Base-by-base conservation (phyloP, 2,113 vertebrate species). In the Regulus satrapa region DNA sequence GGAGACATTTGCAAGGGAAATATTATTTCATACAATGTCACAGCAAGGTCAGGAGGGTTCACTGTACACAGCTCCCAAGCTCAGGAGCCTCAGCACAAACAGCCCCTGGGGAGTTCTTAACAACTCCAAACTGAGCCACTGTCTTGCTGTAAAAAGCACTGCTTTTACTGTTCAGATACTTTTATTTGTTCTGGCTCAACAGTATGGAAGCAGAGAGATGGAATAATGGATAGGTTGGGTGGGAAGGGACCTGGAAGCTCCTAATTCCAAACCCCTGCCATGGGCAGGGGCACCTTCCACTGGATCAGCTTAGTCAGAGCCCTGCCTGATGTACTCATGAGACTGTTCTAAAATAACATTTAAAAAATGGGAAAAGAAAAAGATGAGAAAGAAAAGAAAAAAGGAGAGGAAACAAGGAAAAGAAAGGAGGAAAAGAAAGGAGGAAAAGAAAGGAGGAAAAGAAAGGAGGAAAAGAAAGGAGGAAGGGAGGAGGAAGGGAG, bases 1-100 rank as follows among this genome's bases (percentile, higher is more conserved):
- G 52, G 43, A 63, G 75, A 14, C 25, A n/a, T 66, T 83, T 86
- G 43, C 73, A 88, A 83, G 76, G 64, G 84, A 91, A 91, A 69
- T 59, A 51, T 51, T 59, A 32, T 75, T 71, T 78, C 36, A 43
- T 31, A 32, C 61, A 45, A 48, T 67, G 13, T 18, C 21, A 20
- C 69, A 81, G 86, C 13, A n/a, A 66, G 75, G 59, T 49, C 75
- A 67, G 59, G 68, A 77, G 85, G 24, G 36, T 17, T 80, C 58
- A 19, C 34, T 38, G 48, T 2, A 8, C 81, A 62, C 58, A 91
- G 38, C 43, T 73, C 21, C 36, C 25, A 14, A 34, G 68, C 45
- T 77, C 71, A 67, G 55, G 71, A 66, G 10, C 46, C 31, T 77
- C 52, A 51, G 26, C 66, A 61, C 38, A 52, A 89, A 89, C 45